These are phyloP conservation scores for Drosophila buzzatii DNA, from an alignment of 2,888 invertebrate species.

Conservation along the genomic window DNA sequence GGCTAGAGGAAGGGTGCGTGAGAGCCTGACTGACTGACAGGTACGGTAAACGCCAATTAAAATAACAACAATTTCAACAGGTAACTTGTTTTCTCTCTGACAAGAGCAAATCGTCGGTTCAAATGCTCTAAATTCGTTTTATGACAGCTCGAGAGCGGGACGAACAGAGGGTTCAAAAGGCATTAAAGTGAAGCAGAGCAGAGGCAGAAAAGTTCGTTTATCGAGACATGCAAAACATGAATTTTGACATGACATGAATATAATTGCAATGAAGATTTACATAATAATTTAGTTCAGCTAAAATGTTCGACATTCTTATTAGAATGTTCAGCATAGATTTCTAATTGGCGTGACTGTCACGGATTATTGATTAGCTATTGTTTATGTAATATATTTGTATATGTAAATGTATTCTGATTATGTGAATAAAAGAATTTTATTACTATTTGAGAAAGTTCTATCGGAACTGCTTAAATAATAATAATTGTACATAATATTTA, in stretches of 20 bases:
- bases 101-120: slow-evolving; percentile 16
- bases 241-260: background rate
- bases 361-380: background rate
- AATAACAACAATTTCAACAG: slow-evolving; percentile 74
- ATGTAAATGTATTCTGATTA: background rate
- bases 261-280: background rate
- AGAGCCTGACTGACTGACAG: slow-evolving; percentile 19
- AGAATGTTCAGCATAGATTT: background rate
- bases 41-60: slow-evolving; percentile 70
- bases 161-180: slow-evolving; percentile 8
- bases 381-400: background rate
- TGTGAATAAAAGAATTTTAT: background rate
- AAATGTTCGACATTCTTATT: background rate
- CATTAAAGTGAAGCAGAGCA: slow-evolving; percentile 7
- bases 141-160: slow-evolving; percentile 17
- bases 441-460: background rate
- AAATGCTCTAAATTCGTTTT: slow-evolving; percentile 60
- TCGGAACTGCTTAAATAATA: background rate
- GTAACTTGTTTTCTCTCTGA: slow-evolving; percentile 54
- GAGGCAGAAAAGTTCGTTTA: slow-evolving; percentile 13
- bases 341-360: background rate
- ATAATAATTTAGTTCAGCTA: background rate
- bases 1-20: background rate
- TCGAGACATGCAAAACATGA: slow-evolving; percentile 36
- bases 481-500: too few relatives aligned